Percentiles rank a stretch among this genome's conserved stretches.
Conservation (phyloP, 2,113 vertebrate species). For the Aplodontia rufa region DNA sequence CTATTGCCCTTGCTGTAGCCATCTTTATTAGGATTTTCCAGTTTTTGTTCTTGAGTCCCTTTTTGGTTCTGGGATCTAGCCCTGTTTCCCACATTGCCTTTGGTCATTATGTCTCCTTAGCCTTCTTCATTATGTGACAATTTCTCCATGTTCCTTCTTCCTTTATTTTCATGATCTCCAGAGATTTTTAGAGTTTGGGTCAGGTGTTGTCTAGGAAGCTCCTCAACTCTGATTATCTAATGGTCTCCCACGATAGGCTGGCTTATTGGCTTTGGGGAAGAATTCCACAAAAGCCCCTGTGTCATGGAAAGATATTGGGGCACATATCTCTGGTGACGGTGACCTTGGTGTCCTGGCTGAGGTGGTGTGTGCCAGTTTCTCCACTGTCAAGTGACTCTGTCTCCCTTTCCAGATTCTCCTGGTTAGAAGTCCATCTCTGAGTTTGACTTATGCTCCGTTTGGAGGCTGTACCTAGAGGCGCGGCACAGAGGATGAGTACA, state of each 20-base stretch:
- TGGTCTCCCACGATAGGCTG: neutral
- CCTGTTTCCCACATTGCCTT: neutral
- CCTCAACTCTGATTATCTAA: neutral
- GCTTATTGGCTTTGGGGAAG: neutral
- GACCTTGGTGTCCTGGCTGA: neutral
- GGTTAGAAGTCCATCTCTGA: neutral
- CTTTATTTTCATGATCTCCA: neutral
- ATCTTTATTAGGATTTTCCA: neutral
- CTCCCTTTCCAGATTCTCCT: neutral
- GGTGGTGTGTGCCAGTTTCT: neutral
- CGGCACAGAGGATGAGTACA: neutral
- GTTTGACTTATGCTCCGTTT: neutral
- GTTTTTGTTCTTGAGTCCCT: neutral
- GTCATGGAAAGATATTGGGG: neutral
- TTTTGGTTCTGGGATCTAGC: neutral
- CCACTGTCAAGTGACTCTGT: neutral
- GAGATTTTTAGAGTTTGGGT: neutral
- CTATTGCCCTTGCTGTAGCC: neutral
- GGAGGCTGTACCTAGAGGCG: too few relatives aligned
- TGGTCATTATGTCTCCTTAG: neutral
- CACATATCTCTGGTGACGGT: neutral
- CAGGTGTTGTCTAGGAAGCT: neutral
- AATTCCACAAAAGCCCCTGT: neutral
- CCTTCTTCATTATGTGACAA: neutral
- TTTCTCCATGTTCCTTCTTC: neutral